These are phyloP conservation scores for Trachurus trachurus DNA, from an alignment of 2,797 vertebrate species.

Conservation along the genomic window DNA sequence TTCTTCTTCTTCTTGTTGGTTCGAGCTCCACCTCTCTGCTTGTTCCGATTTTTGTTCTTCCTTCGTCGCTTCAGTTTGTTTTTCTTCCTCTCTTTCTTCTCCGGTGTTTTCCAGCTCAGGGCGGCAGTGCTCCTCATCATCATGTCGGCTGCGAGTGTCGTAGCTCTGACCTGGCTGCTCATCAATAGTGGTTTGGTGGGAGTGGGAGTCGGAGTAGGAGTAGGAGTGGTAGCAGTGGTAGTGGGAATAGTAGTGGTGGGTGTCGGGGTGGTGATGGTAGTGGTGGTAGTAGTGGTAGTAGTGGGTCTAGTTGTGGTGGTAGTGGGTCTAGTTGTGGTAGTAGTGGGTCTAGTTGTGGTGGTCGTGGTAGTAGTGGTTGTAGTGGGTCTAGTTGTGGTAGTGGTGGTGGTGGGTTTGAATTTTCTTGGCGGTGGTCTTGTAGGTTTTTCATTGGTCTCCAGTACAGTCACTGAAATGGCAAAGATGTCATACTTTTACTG, in stretches of 20 bases:
- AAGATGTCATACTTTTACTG: constrained; percentile 42
- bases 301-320: no score
- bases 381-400: constrained; percentile 33
- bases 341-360: no score
- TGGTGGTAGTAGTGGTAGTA: no score
- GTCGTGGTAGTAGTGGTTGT: constrained; percentile 37
- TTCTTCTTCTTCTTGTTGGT: constrained; percentile 47
- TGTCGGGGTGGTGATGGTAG: no score
- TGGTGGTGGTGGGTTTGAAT: constrained; percentile 67
- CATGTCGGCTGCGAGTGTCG: constrained; percentile 18
- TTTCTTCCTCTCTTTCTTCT: constrained; percentile 21
- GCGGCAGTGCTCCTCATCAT: not conserved
- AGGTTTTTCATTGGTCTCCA: constrained; percentile 77
- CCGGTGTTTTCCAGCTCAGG: constrained; percentile 4
- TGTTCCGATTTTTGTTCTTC: constrained; percentile 50
- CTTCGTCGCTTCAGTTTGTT: constrained; percentile 33
- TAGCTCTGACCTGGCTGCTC: constrained; percentile 22
- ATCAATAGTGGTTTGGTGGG: constrained; percentile 55
- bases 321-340: no score
- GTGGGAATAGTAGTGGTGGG: no score
- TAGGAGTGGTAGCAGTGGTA: no score
- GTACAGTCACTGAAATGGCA: constrained; percentile 80
- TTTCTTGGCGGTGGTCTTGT: constrained; percentile 80
- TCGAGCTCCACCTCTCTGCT: constrained; percentile 11
- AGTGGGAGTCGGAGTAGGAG: no score